A percentile compares a stretch with the other conserved stretches of the same genome.
Evolutionary conservation across 1,140 invertebrate species (phyloP).

Genomic region (Cotesia typhae): DNA sequence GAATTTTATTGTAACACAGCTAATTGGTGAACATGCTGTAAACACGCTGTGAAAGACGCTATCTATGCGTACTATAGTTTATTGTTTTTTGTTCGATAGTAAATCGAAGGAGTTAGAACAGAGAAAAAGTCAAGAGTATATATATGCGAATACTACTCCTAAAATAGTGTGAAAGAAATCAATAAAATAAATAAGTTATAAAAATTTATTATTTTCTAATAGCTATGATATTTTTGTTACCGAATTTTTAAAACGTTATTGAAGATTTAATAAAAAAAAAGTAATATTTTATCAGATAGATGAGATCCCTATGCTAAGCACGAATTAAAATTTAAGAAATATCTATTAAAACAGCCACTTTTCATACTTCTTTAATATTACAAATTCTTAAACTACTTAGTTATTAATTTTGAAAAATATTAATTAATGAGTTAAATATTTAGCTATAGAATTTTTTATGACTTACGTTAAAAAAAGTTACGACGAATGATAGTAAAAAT

Average conservation of each 20-base stretch:
- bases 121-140: neutral
- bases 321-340: neutral
- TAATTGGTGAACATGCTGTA: slow-evolving; percentile 50
- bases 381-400: too few species aligned
- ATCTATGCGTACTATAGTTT: slow-evolving; percentile 42
- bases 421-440: too few species aligned
- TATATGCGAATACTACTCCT: neutral
- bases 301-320: neutral
- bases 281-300: neutral
- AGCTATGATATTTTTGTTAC: neutral
- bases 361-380: too few species aligned
- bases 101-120: neutral
- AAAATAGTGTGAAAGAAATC: too few species aligned
- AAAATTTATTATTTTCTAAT: neutral
- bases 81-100: slow-evolving; percentile 4
- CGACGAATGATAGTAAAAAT: neutral
- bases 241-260: neutral
- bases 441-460: too few species aligned
- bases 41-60: slow-evolving; percentile 48
- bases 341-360: neutral
- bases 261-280: neutral
- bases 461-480: too few species aligned
- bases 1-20: slow-evolving; percentile 32
- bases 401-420: too few species aligned
- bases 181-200: neutral